Evolutionary conservation across 2,113 vertebrate genomes (phyloP), one percentile per base, ranked within the genome.

Genomic region (Nycticorax nycticorax): DNA sequence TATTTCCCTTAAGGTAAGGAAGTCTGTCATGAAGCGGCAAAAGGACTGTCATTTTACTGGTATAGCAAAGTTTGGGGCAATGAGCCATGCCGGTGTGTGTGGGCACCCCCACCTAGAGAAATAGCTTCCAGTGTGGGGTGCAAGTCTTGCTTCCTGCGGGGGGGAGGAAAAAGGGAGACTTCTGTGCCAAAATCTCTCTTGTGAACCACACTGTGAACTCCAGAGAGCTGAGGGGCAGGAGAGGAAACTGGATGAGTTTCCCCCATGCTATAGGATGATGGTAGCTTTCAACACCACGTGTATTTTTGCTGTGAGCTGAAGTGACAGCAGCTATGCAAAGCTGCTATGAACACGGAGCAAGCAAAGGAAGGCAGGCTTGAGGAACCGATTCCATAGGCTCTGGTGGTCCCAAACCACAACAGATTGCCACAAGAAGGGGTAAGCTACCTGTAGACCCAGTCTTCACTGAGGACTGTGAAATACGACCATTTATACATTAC

Each of bases 221-320:
- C 57, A 20, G 13, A 85, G 75, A 85, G 14, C 47, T 63, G 26
- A 67, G 13, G 4, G 10, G 22, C 13, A 39, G 37, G 12, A 86
- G 30, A 56, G 7, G 15, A 39, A 37, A 7, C 21, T 53, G 15
- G 30, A 57, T 63, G 33, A 24, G 16, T 57, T 45, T 62, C 9
- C 6, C 20, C 32, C 19, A 0, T 10, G 4, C 12, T 35, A 39
- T 27, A 26, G 37, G 26, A 21, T 1, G 7, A 9, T 6, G 14
- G 4, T 23, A 63, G 12, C 12, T 52, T 63, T 74, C 47, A 79
- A 27, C 19, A 33, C 9, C 20, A 17, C 0, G 2, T 13, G 11
- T 41, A 4, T 1, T 50, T 69, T 87, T 59, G 27, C 60, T 22
- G 1, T 12, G 30, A 80, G 33, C 20, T 60, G 39, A 73, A 76